These are phyloP conservation scores for Cephus pulcher DNA, from an alignment of 2,888 invertebrate genomes.

Conservation along the genomic window DNA sequence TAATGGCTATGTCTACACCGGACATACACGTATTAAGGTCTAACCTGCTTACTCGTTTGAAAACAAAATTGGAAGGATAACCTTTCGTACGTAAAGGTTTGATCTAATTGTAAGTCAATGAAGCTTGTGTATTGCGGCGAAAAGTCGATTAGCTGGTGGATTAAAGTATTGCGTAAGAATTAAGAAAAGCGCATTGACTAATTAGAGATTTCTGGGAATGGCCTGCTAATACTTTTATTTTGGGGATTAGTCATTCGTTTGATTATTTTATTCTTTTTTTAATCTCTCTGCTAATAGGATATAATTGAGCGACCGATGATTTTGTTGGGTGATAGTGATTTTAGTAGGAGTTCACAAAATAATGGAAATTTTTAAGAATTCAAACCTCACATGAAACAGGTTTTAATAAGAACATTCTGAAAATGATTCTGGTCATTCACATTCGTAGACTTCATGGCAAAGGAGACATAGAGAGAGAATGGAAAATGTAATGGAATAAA, in stretches of 20 bases:
- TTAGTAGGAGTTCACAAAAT: not conserved
- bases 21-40: too few relatives aligned
- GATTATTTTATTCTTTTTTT: not conserved
- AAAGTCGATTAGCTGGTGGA: not conserved
- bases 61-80: not conserved
- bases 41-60: too few relatives aligned
- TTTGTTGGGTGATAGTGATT: too few relatives aligned
- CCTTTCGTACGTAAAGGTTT: not conserved
- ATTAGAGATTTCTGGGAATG: not conserved
- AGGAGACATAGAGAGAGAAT: not conserved
- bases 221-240: not conserved
- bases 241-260: not conserved
- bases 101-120: not conserved
- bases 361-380: not conserved
- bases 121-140: not conserved
- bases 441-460: not conserved
- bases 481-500: not conserved
- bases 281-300: too few relatives aligned
- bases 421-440: not conserved
- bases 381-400: not conserved
- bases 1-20: not conserved
- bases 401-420: not conserved
- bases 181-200: not conserved
- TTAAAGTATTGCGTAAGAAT: not conserved
- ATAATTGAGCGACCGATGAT: not conserved